Evolutionary conservation across 2,797 vertebrate species (phyloP), one percentile per base, ranked within the genome.

Genomic region (Scleropages formosus): DNA sequence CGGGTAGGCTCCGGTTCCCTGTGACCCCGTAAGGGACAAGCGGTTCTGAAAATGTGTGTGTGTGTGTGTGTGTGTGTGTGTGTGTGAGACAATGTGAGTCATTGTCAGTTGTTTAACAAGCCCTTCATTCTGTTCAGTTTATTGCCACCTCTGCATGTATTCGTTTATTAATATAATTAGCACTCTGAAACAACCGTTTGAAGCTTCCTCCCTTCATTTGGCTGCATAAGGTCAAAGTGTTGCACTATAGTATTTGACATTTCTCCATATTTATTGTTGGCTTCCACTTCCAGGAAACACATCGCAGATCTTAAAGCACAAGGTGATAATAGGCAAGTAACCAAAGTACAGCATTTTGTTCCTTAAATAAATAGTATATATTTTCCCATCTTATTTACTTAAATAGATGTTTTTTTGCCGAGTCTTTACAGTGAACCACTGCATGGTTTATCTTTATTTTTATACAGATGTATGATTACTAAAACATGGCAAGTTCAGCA

Each of bases 251-350:
- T 4, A 10, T 15, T 74, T 71, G 70, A 61, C 56, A 0, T 73
- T 22, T 47, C 72, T 10, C 24, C 16, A 16, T n/a, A 47, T 39
- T 44, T 58, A 24, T 27, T 44, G 58, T 18, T 70, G 73, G 49
- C 60, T 0, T 68, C 26, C 44, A 68, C 10, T 24, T 62, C 0
- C 73, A 91, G 88, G 80, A 84, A 0, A 8, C 86, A 81, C 4
- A 89, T 90, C 22, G 12, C 70, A 53, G 87, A 87, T 0, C 87
- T 90, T 24, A 86, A 87, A 78, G 73, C 16, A 60, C 83, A 76
- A 70, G 62, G 78, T 53, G 81, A 82, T 15, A 82, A 85, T 80
- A 84, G 84, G 89, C 86, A 78, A 82, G 84, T 82, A 74, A 16
- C 12, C 79, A 67, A n/a, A 70, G 20, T 31, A 16, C 31, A 67